Evolutionary conservation across 2,888 invertebrate species (phyloP).

Genomic region (Halocaridina rubra): DNA sequence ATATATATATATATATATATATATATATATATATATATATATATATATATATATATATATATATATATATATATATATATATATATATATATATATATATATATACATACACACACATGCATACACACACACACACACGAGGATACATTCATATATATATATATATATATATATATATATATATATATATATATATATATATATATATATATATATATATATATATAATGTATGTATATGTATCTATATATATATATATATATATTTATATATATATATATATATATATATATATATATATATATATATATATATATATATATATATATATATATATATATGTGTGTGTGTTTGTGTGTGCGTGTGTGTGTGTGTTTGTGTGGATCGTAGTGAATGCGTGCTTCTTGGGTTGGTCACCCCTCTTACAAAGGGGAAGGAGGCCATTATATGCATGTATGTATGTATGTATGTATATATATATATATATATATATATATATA

Average conservation of each 20-base stretch:
- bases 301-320: neutral
- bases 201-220: constrained; percentile 41
- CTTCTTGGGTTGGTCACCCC: neutral
- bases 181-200: constrained; percentile 1
- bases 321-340: neutral
- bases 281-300: constrained; percentile 28
- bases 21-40: neutral
- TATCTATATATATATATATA: constrained; percentile 22
- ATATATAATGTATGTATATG: constrained; percentile 24
- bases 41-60: neutral
- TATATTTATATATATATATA: constrained; percentile 34
- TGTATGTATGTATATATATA: neutral
- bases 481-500: constrained; percentile 16
- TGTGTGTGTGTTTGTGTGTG: neutral
- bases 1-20: neutral
- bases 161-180: neutral
- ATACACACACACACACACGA: too few species aligned
- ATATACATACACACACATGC: too few species aligned
- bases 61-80: too few species aligned
- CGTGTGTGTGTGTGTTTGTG: neutral
- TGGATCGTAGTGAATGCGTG: neutral
- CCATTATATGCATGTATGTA: neutral
- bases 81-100: too few species aligned
- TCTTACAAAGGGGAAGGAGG: neutral
- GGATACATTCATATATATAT: too few species aligned